Evolutionary conservation across 53 echinoderm and acorn worm species (phyloP).

Genomic region (Mesocentrotus franciscanus): DNA sequence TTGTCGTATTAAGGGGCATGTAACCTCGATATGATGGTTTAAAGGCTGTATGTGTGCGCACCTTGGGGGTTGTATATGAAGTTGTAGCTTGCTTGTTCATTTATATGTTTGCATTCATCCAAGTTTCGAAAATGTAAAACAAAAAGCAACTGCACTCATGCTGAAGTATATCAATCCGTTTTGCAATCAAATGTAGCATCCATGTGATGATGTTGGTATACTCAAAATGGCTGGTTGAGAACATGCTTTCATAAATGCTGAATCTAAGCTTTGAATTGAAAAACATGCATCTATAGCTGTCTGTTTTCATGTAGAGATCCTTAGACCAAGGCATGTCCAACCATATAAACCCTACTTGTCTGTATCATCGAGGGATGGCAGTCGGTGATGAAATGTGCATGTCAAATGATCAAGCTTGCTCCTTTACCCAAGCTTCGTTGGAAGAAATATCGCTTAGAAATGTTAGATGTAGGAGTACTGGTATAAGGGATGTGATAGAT

Average conservation of each 20-base stretch:
- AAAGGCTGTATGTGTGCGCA: not conserved
- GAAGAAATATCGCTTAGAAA: conserved; percentile 7
- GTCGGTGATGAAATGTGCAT: conserved; percentile 7
- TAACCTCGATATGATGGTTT: conserved; percentile 26
- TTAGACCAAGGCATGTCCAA: not conserved
- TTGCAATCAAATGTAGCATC: not conserved
- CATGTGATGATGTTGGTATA: not conserved
- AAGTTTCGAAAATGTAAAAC: not conserved
- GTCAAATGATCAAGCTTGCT: conserved; percentile 35
- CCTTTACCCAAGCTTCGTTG: not conserved
- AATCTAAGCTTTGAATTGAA: not conserved
- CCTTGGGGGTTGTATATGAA: not conserved
- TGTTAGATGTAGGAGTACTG: not conserved
- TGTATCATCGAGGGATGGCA: not conserved
- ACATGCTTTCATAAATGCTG: conserved; percentile 1
- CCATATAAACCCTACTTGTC: not conserved
- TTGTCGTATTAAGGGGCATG: conserved; percentile 14
- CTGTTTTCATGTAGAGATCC: not conserved
- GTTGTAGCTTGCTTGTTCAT: conserved; percentile 62
- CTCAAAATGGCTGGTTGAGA: not conserved
- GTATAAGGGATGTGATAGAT: not conserved
- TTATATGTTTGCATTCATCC: conserved; percentile 60
- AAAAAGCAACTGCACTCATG: conserved; percentile 39
- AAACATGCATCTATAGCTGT: not conserved
- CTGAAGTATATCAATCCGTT: conserved; percentile 3